Evolutionary conservation across 30 jellyfish, hydroid and myxozoan species (phyloP), one percentile per base, ranked within the genome.

Genomic region (Aurelia sp.): DNA sequence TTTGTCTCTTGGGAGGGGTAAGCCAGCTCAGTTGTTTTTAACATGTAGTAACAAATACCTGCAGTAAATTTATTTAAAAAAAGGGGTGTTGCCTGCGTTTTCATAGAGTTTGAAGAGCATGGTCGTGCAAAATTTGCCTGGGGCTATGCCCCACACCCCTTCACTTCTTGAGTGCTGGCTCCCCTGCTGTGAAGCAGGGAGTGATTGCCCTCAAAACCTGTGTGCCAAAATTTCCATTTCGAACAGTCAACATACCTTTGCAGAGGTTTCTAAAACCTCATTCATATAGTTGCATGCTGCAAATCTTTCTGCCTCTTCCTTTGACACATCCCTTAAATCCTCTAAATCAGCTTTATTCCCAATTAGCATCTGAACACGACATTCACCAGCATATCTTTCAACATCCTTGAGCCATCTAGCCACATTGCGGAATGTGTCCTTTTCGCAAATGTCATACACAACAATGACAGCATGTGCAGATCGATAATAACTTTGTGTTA

Each of bases 391-490:
- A 50, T 70, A 84, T 66, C 62, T 84, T 23, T 91, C 88, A 22
- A 84, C 92, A 51, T 91, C 97, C 51, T 91, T 85, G 35, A 91
- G 55, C 97, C 97, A 91, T 10, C 92, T 66, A 30, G 76, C 75
- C 13, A 84, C 71, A 73, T 84, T 91, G 47, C 79, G 70, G 66
- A 91, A 91, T 6, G 97, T 48, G 3, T 78, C 92, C 33, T 47
- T 61, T 37, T 60, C 48, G n/a, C 87, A 68, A 21, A 91, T 71
- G 71, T 91, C 97, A 71, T 83, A 91, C 47, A 84, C 97, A 53
- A 91, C 73, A 15, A 91, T 84, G 27, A 91, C 97, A 1, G 96
- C 97, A 84, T 91, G 91, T 3, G 97, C 97, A n/a, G 97, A 70
- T 23, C 97, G 92, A 63, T 91, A 91, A 67, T 91, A 91, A 65